Conservation (phyloP, 2,113 vertebrate genomes). For the Notechis scutatus region DNA sequence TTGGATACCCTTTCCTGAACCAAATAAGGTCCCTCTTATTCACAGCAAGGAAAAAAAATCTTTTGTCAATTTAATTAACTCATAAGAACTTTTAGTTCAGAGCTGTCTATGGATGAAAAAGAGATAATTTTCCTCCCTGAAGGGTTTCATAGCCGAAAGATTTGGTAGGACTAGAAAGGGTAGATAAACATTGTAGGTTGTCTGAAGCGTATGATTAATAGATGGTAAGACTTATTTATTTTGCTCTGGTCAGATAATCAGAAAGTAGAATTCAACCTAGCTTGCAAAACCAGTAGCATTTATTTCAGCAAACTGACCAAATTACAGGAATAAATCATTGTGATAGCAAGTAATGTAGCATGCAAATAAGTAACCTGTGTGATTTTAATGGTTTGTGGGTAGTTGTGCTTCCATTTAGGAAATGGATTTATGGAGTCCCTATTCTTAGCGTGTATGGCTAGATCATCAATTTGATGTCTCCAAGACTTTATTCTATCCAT, state of each 20-base stretch:
- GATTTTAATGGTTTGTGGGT: not conserved
- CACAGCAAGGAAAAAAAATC: not conserved
- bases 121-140: not conserved
- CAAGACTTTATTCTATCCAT: not conserved
- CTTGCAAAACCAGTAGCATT: not conserved
- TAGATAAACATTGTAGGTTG: not conserved
- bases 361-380: not conserved
- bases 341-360: not conserved
- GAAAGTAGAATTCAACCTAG: not conserved
- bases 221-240: not conserved
- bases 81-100: not conserved
- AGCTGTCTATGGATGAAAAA: not conserved
- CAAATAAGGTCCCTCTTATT: not conserved
- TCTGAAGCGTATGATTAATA: not conserved
- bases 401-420: not conserved
- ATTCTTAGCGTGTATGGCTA: not conserved
- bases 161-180: not conserved
- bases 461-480: not conserved
- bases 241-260: not conserved
- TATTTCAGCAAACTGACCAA: not conserved
- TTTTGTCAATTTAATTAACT: not conserved
- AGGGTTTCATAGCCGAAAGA: not conserved
- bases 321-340: not conserved
- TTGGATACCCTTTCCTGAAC: not conserved
- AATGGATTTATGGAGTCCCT: not conserved